These are phyloP conservation scores for Gymnogyps californianus DNA, from an alignment of 2,113 vertebrate genomes.

Conservation along the genomic window DNA sequence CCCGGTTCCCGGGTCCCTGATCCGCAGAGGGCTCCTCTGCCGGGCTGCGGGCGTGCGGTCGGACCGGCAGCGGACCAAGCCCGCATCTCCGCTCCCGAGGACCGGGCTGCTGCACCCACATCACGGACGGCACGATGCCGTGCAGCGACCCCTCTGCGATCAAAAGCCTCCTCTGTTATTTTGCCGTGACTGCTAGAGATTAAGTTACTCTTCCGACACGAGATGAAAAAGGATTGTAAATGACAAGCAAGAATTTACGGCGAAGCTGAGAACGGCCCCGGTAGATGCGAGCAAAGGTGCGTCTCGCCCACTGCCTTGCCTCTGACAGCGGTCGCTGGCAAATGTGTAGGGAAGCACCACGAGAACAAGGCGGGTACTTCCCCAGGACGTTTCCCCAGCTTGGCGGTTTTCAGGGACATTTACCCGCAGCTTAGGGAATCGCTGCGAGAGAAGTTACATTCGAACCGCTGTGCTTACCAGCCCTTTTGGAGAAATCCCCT, in stretches of 20 bases:
- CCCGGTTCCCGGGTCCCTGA: not conserved
- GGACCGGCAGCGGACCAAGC: not conserved
- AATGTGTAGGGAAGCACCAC: not conserved
- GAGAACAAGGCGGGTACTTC: not conserved
- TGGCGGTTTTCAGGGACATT: accelerated
- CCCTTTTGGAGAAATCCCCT: not conserved
- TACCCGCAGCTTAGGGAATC: not conserved
- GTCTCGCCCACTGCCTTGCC: accelerated
- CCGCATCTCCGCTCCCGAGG: not conserved
- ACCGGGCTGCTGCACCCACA: not conserved
- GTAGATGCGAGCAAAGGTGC: not conserved
- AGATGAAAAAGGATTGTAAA: not conserved
- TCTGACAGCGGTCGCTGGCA: not conserved
- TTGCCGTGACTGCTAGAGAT: not conserved
- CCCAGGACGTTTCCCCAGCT: not conserved
- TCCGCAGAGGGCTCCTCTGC: not conserved
- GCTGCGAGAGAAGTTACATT: not conserved
- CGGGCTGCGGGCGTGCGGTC: not conserved
- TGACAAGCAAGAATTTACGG: not conserved
- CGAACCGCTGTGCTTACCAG: accelerated
- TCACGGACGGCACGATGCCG: accelerated
- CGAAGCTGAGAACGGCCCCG: not conserved
- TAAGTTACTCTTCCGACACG: not conserved
- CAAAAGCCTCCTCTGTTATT: not conserved
- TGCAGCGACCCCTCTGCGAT: accelerated